phyloP scores from a whole-genome alignment of 1,140 invertebrate species.

The Lepidurus packardi region DNA sequence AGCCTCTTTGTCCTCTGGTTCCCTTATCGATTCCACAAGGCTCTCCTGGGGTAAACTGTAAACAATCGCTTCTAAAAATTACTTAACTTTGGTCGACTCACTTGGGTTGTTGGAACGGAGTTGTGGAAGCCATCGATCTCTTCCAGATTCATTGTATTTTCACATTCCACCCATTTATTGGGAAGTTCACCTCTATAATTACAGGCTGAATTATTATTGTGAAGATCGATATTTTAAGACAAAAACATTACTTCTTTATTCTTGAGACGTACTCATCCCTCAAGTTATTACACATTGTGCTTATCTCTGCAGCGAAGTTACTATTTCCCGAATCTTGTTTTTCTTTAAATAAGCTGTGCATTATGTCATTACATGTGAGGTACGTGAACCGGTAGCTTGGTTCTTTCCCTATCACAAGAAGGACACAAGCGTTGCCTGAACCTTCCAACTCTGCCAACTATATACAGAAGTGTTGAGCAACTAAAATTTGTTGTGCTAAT shows the following conservation, averaged over 20 bases:
- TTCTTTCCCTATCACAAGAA: background rate
- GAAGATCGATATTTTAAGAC: background rate
- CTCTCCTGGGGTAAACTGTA: background rate
- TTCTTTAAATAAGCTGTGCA: background rate
- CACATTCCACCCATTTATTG: slow-evolving; percentile 5
- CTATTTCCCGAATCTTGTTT: background rate
- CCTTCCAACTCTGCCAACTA: background rate
- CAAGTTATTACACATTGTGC: background rate
- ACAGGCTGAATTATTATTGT: background rate
- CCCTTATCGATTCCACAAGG: background rate
- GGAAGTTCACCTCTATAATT: slow-evolving; percentile 6
- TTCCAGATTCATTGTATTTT: slow-evolving; percentile 2
- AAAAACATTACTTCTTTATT: background rate
- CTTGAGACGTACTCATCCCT: background rate
- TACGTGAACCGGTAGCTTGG: background rate
- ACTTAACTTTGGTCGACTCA: background rate
- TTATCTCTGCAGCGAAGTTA: background rate
- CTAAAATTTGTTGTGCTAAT: background rate
- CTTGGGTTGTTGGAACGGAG: background rate
- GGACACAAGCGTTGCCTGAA: slow-evolving; percentile 4
- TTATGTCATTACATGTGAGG: background rate
- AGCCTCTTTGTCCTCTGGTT: background rate
- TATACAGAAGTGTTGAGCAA: background rate
- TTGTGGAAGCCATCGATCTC: background rate
- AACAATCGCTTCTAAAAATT: background rate